Conservation (phyloP, 1,140 invertebrate species). For the Temnothorax nylanderi region DNA sequence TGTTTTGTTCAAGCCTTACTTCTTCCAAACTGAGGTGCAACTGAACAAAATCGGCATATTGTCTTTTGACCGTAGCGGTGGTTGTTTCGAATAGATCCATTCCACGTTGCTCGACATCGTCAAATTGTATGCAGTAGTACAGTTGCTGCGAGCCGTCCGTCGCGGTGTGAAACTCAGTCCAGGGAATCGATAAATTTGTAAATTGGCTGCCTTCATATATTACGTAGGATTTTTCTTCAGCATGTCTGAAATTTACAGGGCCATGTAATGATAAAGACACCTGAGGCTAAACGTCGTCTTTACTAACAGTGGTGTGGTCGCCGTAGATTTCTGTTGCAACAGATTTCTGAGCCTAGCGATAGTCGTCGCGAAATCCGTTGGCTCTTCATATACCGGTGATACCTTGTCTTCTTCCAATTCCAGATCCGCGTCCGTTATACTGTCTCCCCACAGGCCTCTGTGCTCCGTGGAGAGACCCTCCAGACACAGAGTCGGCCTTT, state of each 20-base stretch:
- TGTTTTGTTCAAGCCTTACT: slow-evolving; percentile 61
- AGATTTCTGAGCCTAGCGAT: slow-evolving; percentile 90
- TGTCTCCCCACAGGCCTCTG: slow-evolving; percentile 80
- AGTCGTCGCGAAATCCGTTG: slow-evolving; percentile 90
- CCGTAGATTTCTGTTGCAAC: slow-evolving; percentile 88
- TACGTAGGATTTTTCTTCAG: slow-evolving; percentile 81
- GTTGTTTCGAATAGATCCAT: slow-evolving; percentile 82
- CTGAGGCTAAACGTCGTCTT: neutral
- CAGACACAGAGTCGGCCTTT: slow-evolving; percentile 74
- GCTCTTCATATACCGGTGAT: slow-evolving; percentile 89
- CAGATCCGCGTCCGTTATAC: slow-evolving; percentile 74
- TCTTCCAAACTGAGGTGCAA: slow-evolving; percentile 80
- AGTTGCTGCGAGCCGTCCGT: slow-evolving; percentile 82
- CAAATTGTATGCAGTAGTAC: slow-evolving; percentile 84
- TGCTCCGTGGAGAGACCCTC: slow-evolving; percentile 77
- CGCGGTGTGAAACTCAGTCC: slow-evolving; percentile 82
- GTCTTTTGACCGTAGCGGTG: slow-evolving; percentile 80
- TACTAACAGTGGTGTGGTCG: slow-evolving; percentile 81
- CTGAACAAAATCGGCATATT: slow-evolving; percentile 81
- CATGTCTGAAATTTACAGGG: slow-evolving; percentile 71
- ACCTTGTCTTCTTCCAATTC: slow-evolving; percentile 80
- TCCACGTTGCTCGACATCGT: slow-evolving; percentile 82
- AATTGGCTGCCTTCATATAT: slow-evolving; percentile 80
- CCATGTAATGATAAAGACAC: neutral
- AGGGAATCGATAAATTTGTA: slow-evolving; percentile 80